Base-by-base conservation (phyloP, 2,113 vertebrate genomes). In the Colaptes auratus region DNA sequence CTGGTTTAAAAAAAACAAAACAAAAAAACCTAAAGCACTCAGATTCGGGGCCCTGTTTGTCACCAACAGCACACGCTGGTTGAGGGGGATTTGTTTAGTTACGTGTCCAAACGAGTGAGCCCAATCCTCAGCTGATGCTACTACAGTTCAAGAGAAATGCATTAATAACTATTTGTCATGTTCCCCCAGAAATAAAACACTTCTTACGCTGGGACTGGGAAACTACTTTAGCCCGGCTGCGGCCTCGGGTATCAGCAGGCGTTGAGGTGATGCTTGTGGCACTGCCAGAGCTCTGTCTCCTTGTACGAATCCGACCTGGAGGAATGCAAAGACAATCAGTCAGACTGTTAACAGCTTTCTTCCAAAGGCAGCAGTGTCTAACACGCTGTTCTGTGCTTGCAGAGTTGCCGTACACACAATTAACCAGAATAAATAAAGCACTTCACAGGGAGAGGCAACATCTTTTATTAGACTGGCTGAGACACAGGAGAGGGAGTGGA, bases 151-250 rank as follows among this genome's bases (percentile, higher is more conserved):
- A 89, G 53, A 87, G 42, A 81, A 85, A 64, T 2, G 2, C 16
- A 66, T 73, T 14, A 78, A 23, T 33, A 56, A 55, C 13, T 82
- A 27, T 36, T 59, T 59, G 28, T 14, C 67, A 28, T 70, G 67
- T 18, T 78, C 33, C 59, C 69, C 65, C 12, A 15, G 74, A 90
- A 92, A 87, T 50, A 93, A 91, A 96, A 71, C 3, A 66, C 36
- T 96, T 97, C 99, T 98, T 99, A 99, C 99, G 99, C 97, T 99
- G 99, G 55, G 99, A 99, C 96, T 99, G 99, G 23, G 99, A 99
- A 50, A 99, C 99, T 12, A 99, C 98, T 98, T 99, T 99, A 88
- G 99, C 99, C n/a, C 99, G 98, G 94, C 98, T 99, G 53, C 99
- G 98, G 76, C 99, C 99, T 76, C 99, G 98, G 64, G 97, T 99